A percentile compares a stretch with the other conserved stretches of the same genome.
These are phyloP conservation scores for Pollimyrus isidori DNA, from an alignment of 2,113 vertebrate species.

Conservation along the genomic window DNA sequence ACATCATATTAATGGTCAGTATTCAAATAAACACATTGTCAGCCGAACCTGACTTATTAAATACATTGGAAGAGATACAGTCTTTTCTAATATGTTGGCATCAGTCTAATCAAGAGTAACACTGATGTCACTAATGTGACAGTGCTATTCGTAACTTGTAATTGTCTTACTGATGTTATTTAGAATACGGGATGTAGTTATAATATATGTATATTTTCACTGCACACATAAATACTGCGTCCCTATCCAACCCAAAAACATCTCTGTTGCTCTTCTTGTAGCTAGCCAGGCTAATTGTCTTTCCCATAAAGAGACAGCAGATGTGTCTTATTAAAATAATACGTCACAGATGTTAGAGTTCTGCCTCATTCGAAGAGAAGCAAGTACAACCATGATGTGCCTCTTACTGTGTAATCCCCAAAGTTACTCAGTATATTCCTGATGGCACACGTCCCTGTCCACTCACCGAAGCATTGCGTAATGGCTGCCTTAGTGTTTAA, in stretches of 20 bases:
- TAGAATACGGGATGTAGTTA: not conserved
- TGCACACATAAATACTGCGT: not conserved
- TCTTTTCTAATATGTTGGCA: not conserved
- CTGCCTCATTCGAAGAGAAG: not conserved
- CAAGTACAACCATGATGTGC: not conserved
- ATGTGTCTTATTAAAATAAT: not conserved
- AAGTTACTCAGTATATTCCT: not conserved
- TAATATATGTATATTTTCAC: not conserved
- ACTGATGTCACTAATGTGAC: not conserved
- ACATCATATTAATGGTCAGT: not conserved
- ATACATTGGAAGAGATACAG: not conserved
- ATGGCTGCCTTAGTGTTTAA: not conserved
- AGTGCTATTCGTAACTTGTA: not conserved
- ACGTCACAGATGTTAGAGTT: not conserved
- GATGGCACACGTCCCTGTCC: not conserved
- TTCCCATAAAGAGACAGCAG: not conserved
- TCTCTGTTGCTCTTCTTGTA: not conserved
- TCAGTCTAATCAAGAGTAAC: not conserved
- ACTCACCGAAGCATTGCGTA: not conserved
- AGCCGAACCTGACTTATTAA: not conserved
- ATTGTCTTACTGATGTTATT: not conserved
- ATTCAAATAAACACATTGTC: not conserved
- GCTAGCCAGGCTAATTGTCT: not conserved
- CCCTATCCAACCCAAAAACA: not conserved
- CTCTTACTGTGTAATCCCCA: not conserved